Conservation (phyloP, 2,113 vertebrate species). For the Cyanocitta stelleri region DNA sequence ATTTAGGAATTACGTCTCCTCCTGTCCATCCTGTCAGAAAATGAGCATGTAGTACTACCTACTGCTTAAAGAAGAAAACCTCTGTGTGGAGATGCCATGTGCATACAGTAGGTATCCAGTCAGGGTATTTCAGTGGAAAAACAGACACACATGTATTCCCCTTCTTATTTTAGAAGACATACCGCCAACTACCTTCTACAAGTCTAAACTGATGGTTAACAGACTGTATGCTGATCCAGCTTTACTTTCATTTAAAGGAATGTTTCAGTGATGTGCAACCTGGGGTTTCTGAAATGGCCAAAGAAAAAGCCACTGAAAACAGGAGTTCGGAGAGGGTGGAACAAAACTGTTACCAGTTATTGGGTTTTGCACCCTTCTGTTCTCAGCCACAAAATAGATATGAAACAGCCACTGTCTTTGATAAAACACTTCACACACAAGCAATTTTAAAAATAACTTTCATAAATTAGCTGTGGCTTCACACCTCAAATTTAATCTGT, state of each 20-base stretch:
- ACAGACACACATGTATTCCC: not conserved
- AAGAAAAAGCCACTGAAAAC: not conserved
- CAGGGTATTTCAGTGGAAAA: not conserved
- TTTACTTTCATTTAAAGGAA: constrained; percentile 1
- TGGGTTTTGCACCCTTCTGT: not conserved
- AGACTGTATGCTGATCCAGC: not conserved
- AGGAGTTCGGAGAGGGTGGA: not conserved
- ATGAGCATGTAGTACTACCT: not conserved
- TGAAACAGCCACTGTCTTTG: not conserved
- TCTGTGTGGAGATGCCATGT: not conserved
- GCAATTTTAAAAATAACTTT: not conserved
- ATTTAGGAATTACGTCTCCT: not conserved
- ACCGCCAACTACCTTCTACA: not conserved
- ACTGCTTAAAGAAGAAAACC: not conserved
- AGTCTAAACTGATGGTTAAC: constrained; percentile 2
- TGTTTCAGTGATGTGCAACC: not conserved
- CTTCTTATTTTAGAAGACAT: not conserved
- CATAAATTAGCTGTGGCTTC: fast-evolving
- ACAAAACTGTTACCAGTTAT: not conserved
- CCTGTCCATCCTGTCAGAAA: not conserved
- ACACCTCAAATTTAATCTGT: not conserved
- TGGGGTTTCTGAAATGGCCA: not conserved
- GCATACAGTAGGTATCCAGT: not conserved
- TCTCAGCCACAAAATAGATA: not conserved
- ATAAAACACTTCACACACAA: not conserved